phyloP scores from a whole-genome alignment of 2,113 vertebrate species.

The Catharus bicknelli region DNA sequence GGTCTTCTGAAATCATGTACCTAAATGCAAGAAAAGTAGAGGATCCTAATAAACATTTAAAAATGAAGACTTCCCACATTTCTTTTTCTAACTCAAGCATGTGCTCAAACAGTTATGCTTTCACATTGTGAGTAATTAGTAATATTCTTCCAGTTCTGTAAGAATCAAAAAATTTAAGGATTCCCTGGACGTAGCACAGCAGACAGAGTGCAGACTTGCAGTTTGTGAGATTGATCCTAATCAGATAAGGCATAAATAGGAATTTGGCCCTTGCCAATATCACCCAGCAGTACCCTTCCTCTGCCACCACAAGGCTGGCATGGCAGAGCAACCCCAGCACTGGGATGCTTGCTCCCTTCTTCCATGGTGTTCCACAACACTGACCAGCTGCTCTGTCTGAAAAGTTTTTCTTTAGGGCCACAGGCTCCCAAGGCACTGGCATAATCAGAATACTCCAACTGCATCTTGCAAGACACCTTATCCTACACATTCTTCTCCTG shows the following conservation, averaged over 20 bases:
- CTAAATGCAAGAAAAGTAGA: not conserved
- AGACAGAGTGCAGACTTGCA: not conserved
- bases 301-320: not conserved
- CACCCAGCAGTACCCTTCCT: not conserved
- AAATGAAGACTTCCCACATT: not conserved
- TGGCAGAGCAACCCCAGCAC: not conserved
- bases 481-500: not conserved
- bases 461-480: not conserved
- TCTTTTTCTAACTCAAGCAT: not conserved
- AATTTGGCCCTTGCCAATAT: not conserved
- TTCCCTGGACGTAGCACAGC: not conserved
- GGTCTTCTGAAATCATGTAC: not conserved
- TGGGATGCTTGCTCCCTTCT: not conserved
- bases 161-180: not conserved
- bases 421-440: not conserved
- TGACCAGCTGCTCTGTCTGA: not conserved
- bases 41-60: not conserved
- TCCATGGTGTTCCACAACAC: not conserved
- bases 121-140: not conserved
- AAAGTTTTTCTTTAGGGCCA: not conserved
- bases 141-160: not conserved
- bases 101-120: not conserved
- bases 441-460: not conserved
- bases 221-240: not conserved
- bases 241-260: not conserved